Conservation (phyloP, 2,797 vertebrate species). For the Eurystomus glaucurus region DNA sequence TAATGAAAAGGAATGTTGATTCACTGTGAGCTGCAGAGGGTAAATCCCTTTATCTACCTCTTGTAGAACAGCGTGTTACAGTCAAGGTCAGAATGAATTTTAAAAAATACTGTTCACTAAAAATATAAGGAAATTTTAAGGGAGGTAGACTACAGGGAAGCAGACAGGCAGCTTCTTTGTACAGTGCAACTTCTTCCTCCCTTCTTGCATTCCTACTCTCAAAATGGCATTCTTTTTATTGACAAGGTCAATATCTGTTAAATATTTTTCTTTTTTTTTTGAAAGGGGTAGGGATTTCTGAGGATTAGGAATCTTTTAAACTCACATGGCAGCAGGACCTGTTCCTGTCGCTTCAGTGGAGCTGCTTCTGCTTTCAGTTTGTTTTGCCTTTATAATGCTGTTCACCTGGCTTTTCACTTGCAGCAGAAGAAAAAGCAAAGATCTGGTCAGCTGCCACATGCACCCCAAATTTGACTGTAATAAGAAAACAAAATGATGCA, state of each 20-base stretch:
- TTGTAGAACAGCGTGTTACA: neutral
- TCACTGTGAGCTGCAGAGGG: neutral
- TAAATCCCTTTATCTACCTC: neutral
- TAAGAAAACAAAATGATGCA: neutral
- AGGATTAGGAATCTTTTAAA: neutral
- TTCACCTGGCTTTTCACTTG: neutral
- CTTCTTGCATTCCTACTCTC: neutral
- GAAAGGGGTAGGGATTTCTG: neutral
- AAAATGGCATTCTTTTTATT: neutral
- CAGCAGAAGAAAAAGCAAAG: neutral
- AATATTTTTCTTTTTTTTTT: neutral
- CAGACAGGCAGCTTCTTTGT: neutral
- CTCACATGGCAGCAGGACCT: neutral
- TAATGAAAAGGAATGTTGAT: neutral
- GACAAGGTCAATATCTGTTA: neutral
- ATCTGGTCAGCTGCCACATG: neutral
- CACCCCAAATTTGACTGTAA: neutral
- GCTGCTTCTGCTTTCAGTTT: neutral
- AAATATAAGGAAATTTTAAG: neutral
- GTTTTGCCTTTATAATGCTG: neutral
- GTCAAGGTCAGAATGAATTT: neutral
- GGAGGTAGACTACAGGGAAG: neutral
- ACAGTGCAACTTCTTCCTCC: neutral
- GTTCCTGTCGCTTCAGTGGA: neutral
- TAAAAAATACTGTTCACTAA: neutral